Percentiles rank a stretch among this genome's conserved stretches.
Conservation (phyloP, 2,888 invertebrate genomes). For the Eurytoma adleriae region DNA sequence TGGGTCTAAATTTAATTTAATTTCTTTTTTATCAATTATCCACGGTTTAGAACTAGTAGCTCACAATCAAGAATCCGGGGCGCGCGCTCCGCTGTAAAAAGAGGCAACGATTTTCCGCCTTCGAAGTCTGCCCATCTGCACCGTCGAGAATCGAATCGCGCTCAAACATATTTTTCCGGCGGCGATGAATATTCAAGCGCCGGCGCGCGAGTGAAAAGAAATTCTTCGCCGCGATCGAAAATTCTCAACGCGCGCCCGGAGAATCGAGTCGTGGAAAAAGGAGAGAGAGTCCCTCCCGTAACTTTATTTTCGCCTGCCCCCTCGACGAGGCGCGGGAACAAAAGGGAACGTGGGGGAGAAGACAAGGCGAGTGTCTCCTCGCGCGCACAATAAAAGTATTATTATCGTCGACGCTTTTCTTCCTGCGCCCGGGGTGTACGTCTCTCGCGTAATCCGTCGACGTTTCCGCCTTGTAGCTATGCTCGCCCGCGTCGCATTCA, state of each 20-base stretch:
- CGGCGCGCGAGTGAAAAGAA: constrained; percentile 40
- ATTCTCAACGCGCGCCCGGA: constrained; percentile 47
- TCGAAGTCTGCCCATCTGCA: constrained; percentile 5
- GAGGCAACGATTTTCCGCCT: background rate
- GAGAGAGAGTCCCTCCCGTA: constrained; percentile 23
- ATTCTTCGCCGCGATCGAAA: constrained; percentile 29
- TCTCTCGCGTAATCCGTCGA: constrained; percentile 44
- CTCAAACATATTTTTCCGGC: constrained; percentile 45
- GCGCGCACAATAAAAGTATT: constrained; percentile 52
- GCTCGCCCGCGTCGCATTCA: constrained; percentile 20
- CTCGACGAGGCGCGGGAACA: background rate
- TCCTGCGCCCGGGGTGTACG: constrained; percentile 6
- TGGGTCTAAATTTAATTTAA: too few species aligned
- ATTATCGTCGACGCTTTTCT: constrained; percentile 33
- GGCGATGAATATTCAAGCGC: constrained; percentile 48
- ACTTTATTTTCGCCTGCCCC: constrained; percentile 26
- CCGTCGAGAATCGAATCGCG: constrained; percentile 45
- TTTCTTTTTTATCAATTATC: too few species aligned
- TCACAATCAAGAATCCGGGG: background rate
- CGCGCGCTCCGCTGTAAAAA: background rate
- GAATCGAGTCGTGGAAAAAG: constrained; percentile 40
- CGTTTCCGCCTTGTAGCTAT: constrained; percentile 47
- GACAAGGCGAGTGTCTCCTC: background rate
- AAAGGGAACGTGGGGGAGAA: background rate
- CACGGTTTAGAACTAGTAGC: too few species aligned